Percentiles rank a stretch among this genome's conserved stretches.
phyloP scores from a whole-genome alignment of 2,797 vertebrate genomes.

The Bryconaethiops microstoma region DNA sequence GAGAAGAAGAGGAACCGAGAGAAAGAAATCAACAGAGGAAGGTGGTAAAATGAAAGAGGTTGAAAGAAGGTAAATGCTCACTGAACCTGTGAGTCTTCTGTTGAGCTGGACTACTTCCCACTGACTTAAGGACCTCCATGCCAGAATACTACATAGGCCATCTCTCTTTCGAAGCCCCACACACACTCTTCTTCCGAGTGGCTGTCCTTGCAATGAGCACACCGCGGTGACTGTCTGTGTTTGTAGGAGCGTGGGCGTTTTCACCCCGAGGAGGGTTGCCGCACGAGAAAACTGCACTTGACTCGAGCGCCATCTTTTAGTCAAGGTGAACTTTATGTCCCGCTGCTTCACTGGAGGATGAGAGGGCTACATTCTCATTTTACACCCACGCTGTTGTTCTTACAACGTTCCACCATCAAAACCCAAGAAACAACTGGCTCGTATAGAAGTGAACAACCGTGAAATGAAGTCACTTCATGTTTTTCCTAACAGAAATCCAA shows the following conservation, averaged over 20 bases:
- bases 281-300: neutral
- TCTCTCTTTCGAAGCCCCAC: neutral
- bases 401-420: neutral
- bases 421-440: neutral
- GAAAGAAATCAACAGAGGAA: too few relatives aligned
- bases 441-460: conserved; percentile 23
- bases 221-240: neutral
- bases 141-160: neutral
- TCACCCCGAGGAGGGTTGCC: neutral
- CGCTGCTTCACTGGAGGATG: neutral
- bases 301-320: neutral
- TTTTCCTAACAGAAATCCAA: neutral
- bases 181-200: neutral
- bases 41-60: neutral
- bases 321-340: neutral
- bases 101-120: neutral
- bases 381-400: conserved; percentile 13
- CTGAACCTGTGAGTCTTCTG: neutral
- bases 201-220: neutral
- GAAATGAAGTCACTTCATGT: conserved; percentile 29
- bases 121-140: neutral
- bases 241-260: neutral
- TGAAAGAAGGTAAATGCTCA: neutral
- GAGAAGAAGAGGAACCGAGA: conserved; percentile 30
- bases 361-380: neutral